phyloP scores from a whole-genome alignment of 2,113 vertebrate genomes.

The Thunnus thynnus region DNA sequence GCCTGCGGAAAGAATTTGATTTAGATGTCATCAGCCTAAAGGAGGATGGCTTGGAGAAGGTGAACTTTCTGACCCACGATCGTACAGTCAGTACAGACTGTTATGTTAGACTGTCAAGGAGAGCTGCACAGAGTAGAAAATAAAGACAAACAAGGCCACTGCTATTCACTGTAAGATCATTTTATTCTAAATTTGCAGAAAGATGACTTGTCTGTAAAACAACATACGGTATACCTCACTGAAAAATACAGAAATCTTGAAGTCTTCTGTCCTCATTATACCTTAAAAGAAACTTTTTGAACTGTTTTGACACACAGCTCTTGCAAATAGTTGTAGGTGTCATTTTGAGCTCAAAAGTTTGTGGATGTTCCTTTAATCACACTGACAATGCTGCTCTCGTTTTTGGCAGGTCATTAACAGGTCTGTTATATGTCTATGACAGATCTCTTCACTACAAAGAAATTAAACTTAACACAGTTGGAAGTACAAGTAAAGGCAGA shows the following conservation, averaged over 20 bases:
- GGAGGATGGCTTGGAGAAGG: constrained; percentile 98
- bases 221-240: not conserved
- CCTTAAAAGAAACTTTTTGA: constrained; percentile 1
- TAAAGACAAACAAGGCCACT: constrained; percentile 1
- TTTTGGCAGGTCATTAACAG: constrained; percentile 25
- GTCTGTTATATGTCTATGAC: constrained; percentile 14
- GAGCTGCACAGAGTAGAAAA: not conserved
- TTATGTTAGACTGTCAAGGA: not conserved
- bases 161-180: not conserved
- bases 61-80: constrained; percentile 73
- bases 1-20: constrained; percentile 96
- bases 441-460: constrained; percentile 18
- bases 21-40: constrained; percentile 98
- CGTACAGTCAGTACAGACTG: not conserved
- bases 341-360: constrained; percentile 21
- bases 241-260: constrained; percentile 15
- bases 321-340: constrained; percentile 21
- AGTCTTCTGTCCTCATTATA: constrained; percentile 3
- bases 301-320: constrained; percentile 17
- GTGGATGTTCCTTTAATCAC: constrained; percentile 32
- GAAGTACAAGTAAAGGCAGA: not conserved
- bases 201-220: constrained; percentile 13
- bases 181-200: not conserved
- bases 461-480: not conserved
- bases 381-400: not conserved